Evolutionary conservation across 2,888 invertebrate species (phyloP).

Genomic region (Trissolcus japonicus): DNA sequence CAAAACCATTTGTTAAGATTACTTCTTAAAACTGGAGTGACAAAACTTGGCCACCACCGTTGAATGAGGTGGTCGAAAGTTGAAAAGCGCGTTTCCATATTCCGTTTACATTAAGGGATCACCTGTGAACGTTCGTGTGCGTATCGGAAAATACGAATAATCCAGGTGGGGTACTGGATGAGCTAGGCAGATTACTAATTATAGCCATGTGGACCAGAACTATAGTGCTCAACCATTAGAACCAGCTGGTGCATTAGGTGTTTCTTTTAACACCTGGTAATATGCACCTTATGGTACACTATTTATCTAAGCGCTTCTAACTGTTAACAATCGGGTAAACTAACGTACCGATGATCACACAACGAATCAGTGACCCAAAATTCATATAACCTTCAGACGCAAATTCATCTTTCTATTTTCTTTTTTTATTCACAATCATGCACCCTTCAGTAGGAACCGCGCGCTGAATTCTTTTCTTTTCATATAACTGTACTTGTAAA

Average conservation of each 20-base stretch:
- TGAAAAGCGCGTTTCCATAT: not conserved
- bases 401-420: not conserved
- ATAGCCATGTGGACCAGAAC: slow-evolving; percentile 25
- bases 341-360: no score
- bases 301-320: not conserved
- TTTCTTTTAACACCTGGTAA: slow-evolving; percentile 33
- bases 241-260: slow-evolving; percentile 37
- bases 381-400: no score
- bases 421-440: no score
- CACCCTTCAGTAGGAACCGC: not conserved
- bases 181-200: slow-evolving; percentile 15
- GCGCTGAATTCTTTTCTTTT: not conserved
- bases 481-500: slow-evolving; percentile 12
- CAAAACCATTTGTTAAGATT: no score
- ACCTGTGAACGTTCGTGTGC: not conserved
- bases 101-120: not conserved
- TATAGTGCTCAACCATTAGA: slow-evolving; percentile 24
- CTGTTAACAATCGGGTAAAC: not conserved
- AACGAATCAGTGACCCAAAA: no score
- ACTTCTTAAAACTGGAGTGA: no score
- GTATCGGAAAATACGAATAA: slow-evolving; percentile 1
- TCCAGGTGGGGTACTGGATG: slow-evolving; percentile 31
- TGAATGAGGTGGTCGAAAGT: no score
- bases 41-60: no score
- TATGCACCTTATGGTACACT: slow-evolving; percentile 6